Base-by-base conservation (phyloP, 2,113 vertebrate species). In the Nibea albiflora region DNA sequence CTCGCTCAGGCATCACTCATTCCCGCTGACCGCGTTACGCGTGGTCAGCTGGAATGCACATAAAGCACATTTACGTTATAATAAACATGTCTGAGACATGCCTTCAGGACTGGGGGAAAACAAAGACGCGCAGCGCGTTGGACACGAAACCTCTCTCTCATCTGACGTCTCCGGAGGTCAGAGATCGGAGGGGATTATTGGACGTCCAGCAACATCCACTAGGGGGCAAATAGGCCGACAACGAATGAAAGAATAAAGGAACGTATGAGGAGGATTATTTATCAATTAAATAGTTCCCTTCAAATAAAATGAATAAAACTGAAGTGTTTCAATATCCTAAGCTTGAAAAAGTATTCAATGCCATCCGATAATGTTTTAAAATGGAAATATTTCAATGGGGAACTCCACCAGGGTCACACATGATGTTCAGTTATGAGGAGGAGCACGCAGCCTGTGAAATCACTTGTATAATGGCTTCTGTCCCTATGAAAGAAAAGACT, bases 201-300 rank as follows among this genome's bases (percentile, higher is more conserved):
- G 50, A 62, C 2, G 31, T 68, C 19, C 26, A 39, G 11, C 17
- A 24, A 62, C 7, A 26, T 67, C 76, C 67, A 72, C 82, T n/a
- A 71, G 73, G 53, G 78, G 81, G 71, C 53, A 58, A 78, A 76
- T 11, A 57, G 4, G 8, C 24, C 35, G 63, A 61, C 2, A 50
- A 10, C 11, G 20, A 19, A 19, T 3, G 14, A 70, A 20, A 42
- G 19, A 53, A 16, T 10, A 4, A 69, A 53, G 19, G 22, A 61
- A 73, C 20, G 11, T 50, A 6, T n/a, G 9, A 73, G 24, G 31
- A 17, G 31, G 31, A 19, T 22, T 0, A 12, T 69, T 22, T 26
- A 57, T 28, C 14, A 58, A 28, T 28, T 2, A 58, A 58, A 26
- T 31, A 28, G 26, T 28, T 58, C 3, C 56, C 56, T 7, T 46